phyloP scores from a whole-genome alignment of 2,888 invertebrate genomes.

The Ecliptopera silaceata region DNA sequence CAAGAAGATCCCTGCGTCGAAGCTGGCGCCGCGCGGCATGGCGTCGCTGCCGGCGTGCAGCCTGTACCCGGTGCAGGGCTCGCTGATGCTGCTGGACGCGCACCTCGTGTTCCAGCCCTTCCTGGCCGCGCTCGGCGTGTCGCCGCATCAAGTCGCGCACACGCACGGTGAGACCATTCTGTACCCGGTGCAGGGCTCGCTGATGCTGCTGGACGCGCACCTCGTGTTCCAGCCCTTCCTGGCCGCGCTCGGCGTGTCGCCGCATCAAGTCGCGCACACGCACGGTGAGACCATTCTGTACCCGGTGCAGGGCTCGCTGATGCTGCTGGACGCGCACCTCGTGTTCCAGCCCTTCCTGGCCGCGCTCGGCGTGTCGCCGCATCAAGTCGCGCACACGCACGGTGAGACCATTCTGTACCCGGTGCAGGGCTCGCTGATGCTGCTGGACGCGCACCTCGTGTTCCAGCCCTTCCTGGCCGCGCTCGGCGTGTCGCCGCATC shows the following conservation, averaged over 20 bases:
- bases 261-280: conserved; percentile 88
- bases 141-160: conserved; percentile 90
- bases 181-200: conserved; percentile 91
- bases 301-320: conserved; percentile 91
- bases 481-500: conserved; percentile 94
- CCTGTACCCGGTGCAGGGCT: conserved; percentile 91
- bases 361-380: conserved; percentile 94
- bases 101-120: conserved; percentile 97
- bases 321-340: conserved; percentile 95
- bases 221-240: conserved; percentile 96
- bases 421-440: conserved; percentile 91
- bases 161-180: conserved; percentile 67
- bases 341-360: conserved; percentile 96
- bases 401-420: conserved; percentile 84
- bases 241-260: conserved; percentile 93
- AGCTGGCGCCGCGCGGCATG: conserved; percentile 68
- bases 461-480: conserved; percentile 95
- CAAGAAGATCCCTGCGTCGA: conserved; percentile 77
- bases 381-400: conserved; percentile 85
- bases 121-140: conserved; percentile 93
- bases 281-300: conserved; percentile 79
- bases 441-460: conserved; percentile 96
- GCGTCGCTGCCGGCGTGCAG: conserved; percentile 84
- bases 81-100: conserved; percentile 93
- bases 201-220: conserved; percentile 94